Conservation (phyloP, 2,888 invertebrate species). For the Sarcophaga variegata region DNA sequence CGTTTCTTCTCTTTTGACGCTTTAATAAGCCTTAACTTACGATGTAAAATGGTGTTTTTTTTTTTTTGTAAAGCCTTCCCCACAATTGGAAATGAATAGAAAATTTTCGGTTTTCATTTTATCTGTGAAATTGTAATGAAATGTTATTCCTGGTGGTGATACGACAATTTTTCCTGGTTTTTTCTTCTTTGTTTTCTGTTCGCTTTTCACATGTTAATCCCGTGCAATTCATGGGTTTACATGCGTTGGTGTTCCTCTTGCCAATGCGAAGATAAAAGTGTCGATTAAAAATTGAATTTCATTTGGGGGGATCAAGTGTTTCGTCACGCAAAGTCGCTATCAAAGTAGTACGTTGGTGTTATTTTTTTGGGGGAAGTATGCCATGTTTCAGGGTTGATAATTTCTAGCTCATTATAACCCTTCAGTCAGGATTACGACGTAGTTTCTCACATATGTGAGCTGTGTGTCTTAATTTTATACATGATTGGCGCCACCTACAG, state of each 20-base stretch:
- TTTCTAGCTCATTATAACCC: no score
- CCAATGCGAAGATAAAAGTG: constrained; percentile 45
- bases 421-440: no score
- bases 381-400: no score
- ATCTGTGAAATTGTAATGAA: constrained; percentile 8
- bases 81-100: constrained; percentile 50
- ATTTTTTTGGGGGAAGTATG: background rate
- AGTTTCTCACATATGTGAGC: no score
- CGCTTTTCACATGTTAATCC: constrained; percentile 14
- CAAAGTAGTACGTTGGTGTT: background rate
- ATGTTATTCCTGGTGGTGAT: constrained; percentile 15
- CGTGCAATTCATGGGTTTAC: constrained; percentile 20
- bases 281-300: constrained; percentile 58
- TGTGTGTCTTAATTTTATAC: no score
- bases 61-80: background rate
- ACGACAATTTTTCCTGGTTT: constrained; percentile 25
- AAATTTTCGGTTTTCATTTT: constrained; percentile 51
- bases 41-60: background rate
- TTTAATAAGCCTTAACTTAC: constrained; percentile 30
- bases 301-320: constrained; percentile 56
- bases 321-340: constrained; percentile 38
- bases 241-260: constrained; percentile 26
- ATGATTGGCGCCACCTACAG: no score
- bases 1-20: constrained; percentile 4
- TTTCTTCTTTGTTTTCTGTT: background rate